Evolutionary conservation across 1,140 invertebrate genomes (phyloP), one percentile per base, ranked within the genome.

Genomic region (Octopus bimaculoides): DNA sequence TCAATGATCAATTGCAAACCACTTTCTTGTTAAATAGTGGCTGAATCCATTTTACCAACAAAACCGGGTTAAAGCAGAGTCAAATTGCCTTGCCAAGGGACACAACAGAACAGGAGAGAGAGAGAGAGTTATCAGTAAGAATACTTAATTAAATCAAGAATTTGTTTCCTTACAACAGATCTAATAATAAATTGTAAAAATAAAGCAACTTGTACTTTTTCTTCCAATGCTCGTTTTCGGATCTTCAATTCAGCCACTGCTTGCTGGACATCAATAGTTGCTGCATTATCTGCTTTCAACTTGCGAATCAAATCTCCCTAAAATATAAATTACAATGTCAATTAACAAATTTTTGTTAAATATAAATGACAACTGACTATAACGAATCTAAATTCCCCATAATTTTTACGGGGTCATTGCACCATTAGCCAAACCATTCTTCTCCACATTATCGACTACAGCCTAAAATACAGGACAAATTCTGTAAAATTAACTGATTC

Each of bases 161-260:
- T 41, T 41, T 41, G 26, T 41, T 41, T 41, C 26, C 26, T 41
- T 41, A 41, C 26, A 41, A 41, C 26, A 41, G 26, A 41, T 41
- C 26, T 41, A 41, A 41, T 41, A 41, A 41, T 41, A 41, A 41
- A 41, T 41, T 41, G 3, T 3, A 41, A 41, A 41, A 41, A 41
- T 41, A 41, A 41, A 41, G 26, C 26, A 41, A 41, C 26, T 77
- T 66, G 75, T 82, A 91, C 91, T 85, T 96, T 98, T 76, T 98
- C 96, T 91, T 99, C 97, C 6, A 99, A 90, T 17, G 94, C 83
- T 88, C 98, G 98, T 88, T 99, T 99, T 17, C 96, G 92, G 0
- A 93, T 89, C 89, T 98, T 99, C 53, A 99, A 91, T 87, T 99
- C 97, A 66, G 94, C 94, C 0, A 99, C 96, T 54, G 97, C 97